Base-by-base conservation (phyloP, 1,140 invertebrate genomes). In the Zaprionus davidi region DNA sequence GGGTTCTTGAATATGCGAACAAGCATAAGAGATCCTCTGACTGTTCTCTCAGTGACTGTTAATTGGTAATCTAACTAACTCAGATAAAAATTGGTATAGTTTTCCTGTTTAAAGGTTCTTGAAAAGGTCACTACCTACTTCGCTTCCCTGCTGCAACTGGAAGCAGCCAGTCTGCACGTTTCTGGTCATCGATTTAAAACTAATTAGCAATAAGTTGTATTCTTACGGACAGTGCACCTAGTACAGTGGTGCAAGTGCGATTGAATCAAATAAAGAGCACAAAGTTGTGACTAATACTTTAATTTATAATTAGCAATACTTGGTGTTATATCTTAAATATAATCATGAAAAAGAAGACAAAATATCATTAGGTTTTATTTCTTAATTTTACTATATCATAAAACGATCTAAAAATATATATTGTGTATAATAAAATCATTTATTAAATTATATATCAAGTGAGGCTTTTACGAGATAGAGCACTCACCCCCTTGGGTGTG, bases 151-250 rank as follows among this genome's bases (percentile, higher is more conserved):
- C 44, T 20, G 15, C 4, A 9, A 28, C n/a, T n/a, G 5, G 17
- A 28, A 26, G 7, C 41, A 62, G 26, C 26, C 60, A 59, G 34
- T 71, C 51, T 67, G 65, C 75, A 78, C 71, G 74, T 76, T 65
- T 46, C 44, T 78, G 71, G 79, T 72, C 81, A 88, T 91, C 81
- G 88, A 91, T 91, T 86, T 84, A 78, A 82, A 84, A 79, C 88
- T 84, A 91, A 91, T 91, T 91, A 91, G 77, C 81, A 88, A 82
- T 71, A 77, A 80, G 71, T 88, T 91, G 57, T 71, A 70, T 38
- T 76, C 28, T 55, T 46, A 58, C 24, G 65, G 38, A 46, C 58
- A 71, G 53, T 24, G 41, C 31, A 51, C 5, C 28, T 3, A 11
- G 62, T 46, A 79, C 62, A 65, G 74, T 75, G 62, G 56, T 22